Evolutionary conservation across 2,888 invertebrate species (phyloP).

Genomic region (Coenonympha arcania): DNA sequence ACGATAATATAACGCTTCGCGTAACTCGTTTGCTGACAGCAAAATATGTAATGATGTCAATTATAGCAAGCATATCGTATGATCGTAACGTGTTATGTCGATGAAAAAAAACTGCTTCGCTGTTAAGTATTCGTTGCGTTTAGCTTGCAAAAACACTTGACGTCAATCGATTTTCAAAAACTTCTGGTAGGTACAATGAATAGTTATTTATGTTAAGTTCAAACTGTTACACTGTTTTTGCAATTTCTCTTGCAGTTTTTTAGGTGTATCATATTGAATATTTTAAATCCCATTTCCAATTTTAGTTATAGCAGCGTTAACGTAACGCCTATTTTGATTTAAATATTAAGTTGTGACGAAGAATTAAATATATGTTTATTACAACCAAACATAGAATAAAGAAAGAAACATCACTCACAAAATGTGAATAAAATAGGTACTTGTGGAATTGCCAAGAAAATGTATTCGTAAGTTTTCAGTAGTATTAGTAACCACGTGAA

Average conservation of each 20-base stretch:
- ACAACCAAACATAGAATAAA: too few species aligned
- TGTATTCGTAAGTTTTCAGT: background rate
- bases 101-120: background rate
- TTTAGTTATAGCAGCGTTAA: too few species aligned
- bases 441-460: background rate
- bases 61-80: background rate
- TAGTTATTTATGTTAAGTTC: background rate
- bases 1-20: conserved; percentile 5
- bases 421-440: too few species aligned
- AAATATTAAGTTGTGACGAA: too few species aligned
- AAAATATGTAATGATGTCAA: conserved; percentile 10
- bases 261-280: background rate
- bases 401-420: too few species aligned
- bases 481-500: background rate
- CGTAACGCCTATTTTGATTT: too few species aligned
- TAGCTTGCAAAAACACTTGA: background rate
- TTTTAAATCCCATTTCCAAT: background rate
- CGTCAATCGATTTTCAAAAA: background rate
- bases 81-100: background rate
- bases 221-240: background rate
- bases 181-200: background rate
- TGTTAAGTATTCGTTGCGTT: background rate
- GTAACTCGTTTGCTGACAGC: conserved; percentile 3
- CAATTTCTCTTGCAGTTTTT: background rate
- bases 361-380: too few species aligned